phyloP scores from a whole-genome alignment of 2,113 vertebrate genomes.

The Ahaetulla prasina region DNA sequence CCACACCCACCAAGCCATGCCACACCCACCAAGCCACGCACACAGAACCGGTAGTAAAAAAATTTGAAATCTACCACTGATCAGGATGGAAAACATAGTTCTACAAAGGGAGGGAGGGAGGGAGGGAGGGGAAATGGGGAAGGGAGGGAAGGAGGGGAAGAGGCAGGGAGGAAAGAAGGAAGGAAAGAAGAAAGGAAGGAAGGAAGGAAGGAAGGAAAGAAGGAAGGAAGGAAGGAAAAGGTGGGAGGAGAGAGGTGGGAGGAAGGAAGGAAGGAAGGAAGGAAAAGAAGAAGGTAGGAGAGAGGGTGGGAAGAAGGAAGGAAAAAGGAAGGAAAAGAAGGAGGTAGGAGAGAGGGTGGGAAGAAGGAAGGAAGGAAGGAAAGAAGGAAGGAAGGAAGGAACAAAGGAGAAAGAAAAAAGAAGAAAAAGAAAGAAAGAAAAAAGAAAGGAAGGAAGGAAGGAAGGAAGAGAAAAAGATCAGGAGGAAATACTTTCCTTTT shows the following conservation, averaged over 20 bases:
- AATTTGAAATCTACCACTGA: no score
- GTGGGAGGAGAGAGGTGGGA: no score
- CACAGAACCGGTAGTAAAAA: no score
- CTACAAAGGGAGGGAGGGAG: not conserved
- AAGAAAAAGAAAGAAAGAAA: no score
- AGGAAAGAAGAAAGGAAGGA: no score
- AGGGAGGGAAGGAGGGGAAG: not conserved
- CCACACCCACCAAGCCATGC: no score
- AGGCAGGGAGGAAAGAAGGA: not conserved
- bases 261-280: not conserved
- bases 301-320: no score
- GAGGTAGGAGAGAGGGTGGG: no score
- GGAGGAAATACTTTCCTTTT: not conserved
- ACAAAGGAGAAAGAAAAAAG: accelerated
- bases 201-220: no score
- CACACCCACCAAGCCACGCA: no score
- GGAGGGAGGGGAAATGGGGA: not conserved
- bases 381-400: not conserved
- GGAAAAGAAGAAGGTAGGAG: not conserved
- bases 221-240: not conserved
- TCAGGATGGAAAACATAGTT: not conserved
- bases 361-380: not conserved
- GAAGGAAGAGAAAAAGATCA: no score
- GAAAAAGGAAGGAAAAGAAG: not conserved
- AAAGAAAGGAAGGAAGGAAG: not conserved